A percentile compares a stretch with the other conserved stretches of the same genome.
Evolutionary conservation across 2,797 vertebrate genomes (phyloP).

Genomic region (Leuciscus waleckii): DNA sequence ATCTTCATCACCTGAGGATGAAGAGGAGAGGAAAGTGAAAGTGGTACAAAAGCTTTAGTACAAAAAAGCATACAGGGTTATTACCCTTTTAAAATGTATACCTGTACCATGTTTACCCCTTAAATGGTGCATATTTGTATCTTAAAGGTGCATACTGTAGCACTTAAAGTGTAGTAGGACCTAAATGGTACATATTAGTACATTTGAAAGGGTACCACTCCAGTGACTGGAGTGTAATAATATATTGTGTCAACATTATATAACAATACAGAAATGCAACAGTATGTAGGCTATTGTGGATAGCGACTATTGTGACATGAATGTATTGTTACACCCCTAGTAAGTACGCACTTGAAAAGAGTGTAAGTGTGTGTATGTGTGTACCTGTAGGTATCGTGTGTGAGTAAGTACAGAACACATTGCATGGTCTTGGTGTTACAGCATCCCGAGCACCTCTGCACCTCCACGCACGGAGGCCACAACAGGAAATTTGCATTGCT

Average conservation of each 20-base stretch:
- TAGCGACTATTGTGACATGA: not conserved
- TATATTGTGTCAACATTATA: not conserved
- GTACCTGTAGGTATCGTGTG: conserved; percentile 81
- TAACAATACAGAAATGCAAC: not conserved
- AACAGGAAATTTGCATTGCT: conserved; percentile 94
- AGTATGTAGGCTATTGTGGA: not conserved
- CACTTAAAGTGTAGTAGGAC: not conserved
- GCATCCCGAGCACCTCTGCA: conserved; percentile 96
- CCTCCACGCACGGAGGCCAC: conserved; percentile 96
- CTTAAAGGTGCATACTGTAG: not conserved
- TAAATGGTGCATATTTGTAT: not conserved
- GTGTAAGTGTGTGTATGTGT: conserved; percentile 3
- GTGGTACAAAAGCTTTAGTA: not conserved
- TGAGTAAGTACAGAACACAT: conserved; percentile 83
- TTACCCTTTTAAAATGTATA: not conserved
- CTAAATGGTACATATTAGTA: not conserved
- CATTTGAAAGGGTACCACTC: not conserved
- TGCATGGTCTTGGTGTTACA: conserved; percentile 91
- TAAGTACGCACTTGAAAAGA: not conserved
- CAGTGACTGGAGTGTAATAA: not conserved
- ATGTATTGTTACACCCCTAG: not conserved
- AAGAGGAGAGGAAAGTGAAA: not conserved
- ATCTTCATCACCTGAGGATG: conserved; percentile 90
- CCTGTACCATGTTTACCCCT: not conserved
- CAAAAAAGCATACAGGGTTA: not conserved